Evolutionary conservation across 2,113 vertebrate species (phyloP), one percentile per base, ranked within the genome.

Genomic region (Geococcyx californianus): DNA sequence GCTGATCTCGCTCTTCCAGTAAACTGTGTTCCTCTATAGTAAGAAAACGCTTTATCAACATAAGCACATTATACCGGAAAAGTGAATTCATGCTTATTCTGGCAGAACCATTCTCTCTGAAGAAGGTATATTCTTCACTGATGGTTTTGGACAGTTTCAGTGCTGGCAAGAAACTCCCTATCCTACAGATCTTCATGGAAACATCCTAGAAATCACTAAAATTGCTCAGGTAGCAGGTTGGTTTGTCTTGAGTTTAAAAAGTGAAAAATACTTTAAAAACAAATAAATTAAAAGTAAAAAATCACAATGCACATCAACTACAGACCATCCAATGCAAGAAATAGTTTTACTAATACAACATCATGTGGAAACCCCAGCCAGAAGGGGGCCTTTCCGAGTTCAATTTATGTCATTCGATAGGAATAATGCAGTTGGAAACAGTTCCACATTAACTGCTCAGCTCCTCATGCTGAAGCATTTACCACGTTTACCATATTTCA

Each of bases 31-130:
- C 69, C 89, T 63, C 19, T 29, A 52, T 2, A 87, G 73, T 31
- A 52, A 60, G 47, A 44, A 64, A 86, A 18, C 7, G 56, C 66
- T 92, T 84, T 94, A 95, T 84, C 95, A 87, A 56, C 64, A 72
- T 13, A 91, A 95, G 81, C 87, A 89, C 89, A 36, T 89, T 89
- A 76, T 1, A 79, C 4, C 6, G 0, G 86, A 68, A 91, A 90
- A 83, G 58, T 9, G 40, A 93, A 93, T 93, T 97, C 54, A 93
- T 12, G 70, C 49, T 85, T 21, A 56, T 90, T 79, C 45, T 76
- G 78, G 33, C 90, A 69, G 6, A 64, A 73, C 21, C 36, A 0
- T 38, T 90, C 87, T 72, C 90, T 85, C 66, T 45, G 54, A 34
- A 75, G 56, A 84, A 64, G 66, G 44, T 56, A 13, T 6, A 9